A percentile compares a stretch with the other conserved stretches of the same genome.
Conservation (phyloP, 2,797 vertebrate species). For the Corythornis leucogaster region DNA sequence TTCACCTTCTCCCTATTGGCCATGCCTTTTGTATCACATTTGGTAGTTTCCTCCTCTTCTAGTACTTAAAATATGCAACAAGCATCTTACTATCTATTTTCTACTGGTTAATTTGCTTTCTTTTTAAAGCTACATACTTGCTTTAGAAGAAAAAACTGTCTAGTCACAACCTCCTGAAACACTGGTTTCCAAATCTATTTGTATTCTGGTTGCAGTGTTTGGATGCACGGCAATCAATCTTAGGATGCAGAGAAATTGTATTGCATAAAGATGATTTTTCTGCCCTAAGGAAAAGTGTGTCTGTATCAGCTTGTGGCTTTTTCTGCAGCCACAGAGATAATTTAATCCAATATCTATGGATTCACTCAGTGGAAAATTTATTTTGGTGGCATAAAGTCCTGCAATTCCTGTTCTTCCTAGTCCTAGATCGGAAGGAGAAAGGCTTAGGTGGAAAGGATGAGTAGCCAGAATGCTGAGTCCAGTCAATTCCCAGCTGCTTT, state of each 20-base stretch:
- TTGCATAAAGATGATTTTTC: neutral
- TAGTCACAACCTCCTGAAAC: neutral
- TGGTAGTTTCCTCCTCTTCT: neutral
- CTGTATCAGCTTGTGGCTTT: neutral
- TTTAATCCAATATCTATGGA: neutral
- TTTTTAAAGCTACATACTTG: neutral
- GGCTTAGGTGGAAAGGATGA: neutral
- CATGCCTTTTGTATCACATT: neutral
- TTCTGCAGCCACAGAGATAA: slow-evolving; percentile 32
- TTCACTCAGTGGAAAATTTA: neutral
- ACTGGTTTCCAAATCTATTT: neutral
- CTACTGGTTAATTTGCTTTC: neutral
- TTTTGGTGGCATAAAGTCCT: neutral
- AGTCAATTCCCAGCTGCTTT: slow-evolving; percentile 21
- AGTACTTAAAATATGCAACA: neutral
- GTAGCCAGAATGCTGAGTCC: slow-evolving; percentile 11
- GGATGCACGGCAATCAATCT: neutral
- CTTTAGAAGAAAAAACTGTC: neutral
- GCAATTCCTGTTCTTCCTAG: neutral
- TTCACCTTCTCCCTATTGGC: neutral
- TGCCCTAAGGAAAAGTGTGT: neutral
- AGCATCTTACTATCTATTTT: neutral
- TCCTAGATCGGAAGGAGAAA: neutral
- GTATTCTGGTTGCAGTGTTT: neutral
- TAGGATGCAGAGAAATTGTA: neutral